A percentile compares a stretch with the other conserved stretches of the same genome.
Conservation (phyloP, 2,113 vertebrate species). For the Catagonus wagneri region DNA sequence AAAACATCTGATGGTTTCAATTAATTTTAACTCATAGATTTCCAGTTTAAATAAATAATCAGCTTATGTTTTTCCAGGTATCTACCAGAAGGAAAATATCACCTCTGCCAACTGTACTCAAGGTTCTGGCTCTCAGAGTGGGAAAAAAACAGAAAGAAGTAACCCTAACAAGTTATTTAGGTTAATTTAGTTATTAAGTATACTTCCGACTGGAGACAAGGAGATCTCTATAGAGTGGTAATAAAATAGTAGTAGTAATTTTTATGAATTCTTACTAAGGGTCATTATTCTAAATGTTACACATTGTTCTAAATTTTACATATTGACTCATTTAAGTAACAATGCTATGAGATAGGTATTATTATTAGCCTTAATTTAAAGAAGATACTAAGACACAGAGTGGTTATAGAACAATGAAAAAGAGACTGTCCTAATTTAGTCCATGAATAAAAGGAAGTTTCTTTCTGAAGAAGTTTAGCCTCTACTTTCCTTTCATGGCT, state of each 20-base stretch:
- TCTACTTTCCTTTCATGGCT: background rate
- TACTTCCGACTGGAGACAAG: background rate
- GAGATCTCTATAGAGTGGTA: background rate
- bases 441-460: background rate
- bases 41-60: background rate
- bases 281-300: background rate
- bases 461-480: background rate
- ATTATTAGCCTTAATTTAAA: background rate
- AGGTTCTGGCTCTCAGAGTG: background rate
- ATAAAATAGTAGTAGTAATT: background rate
- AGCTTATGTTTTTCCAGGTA: background rate
- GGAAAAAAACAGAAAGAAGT: background rate
- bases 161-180: background rate
- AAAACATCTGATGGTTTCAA: background rate
- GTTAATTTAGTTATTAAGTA: too few relatives aligned
- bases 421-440: background rate
- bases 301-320: background rate
- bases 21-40: background rate
- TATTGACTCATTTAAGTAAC: background rate
- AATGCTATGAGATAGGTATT: background rate
- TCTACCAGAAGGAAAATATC: background rate
- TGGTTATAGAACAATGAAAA: background rate
- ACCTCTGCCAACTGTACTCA: background rate
- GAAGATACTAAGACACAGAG: background rate
- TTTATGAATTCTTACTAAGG: background rate